These are phyloP conservation scores for Salvelinus sp. DNA, from an alignment of 2,113 vertebrate genomes.

Conservation along the genomic window DNA sequence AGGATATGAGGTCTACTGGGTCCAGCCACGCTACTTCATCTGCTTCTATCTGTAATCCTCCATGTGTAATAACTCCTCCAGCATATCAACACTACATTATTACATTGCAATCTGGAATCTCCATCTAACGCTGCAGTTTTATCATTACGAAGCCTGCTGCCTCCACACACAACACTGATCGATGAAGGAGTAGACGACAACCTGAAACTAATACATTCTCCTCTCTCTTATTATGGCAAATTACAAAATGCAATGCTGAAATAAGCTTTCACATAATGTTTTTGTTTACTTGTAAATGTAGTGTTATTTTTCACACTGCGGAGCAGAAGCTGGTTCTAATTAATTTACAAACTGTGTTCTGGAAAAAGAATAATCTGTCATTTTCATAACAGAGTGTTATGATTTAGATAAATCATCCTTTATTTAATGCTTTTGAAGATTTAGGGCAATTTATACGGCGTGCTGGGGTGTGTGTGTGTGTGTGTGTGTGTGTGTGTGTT, in stretches of 20 bases:
- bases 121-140: not conserved
- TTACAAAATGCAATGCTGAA: conserved; percentile 42
- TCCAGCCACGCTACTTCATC: not conserved
- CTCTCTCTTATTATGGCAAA: conserved; percentile 26
- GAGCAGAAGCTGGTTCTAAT: conserved; percentile 48
- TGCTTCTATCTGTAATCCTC: not conserved
- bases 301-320: conserved; percentile 35
- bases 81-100: not conserved
- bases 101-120: not conserved
- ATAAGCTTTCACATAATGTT: conserved; percentile 40
- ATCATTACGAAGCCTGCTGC: conserved; percentile 17
- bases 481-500: not conserved
- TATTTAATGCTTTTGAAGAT: conserved; percentile 42
- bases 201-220: conserved; percentile 38
- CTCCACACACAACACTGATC: conserved; percentile 9
- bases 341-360: conserved; percentile 27
- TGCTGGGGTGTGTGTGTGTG: conserved; percentile 11
- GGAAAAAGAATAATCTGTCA: conserved; percentile 41
- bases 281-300: conserved; percentile 24
- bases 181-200: conserved; percentile 28
- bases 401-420: not conserved
- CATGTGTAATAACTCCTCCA: not conserved
- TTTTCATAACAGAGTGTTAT: conserved; percentile 37
- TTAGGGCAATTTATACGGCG: conserved; percentile 34
- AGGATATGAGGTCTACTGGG: not conserved